Evolutionary conservation across 2,797 vertebrate species (phyloP), one percentile per base, ranked within the genome.

Genomic region (Chloroceryle amazona): DNA sequence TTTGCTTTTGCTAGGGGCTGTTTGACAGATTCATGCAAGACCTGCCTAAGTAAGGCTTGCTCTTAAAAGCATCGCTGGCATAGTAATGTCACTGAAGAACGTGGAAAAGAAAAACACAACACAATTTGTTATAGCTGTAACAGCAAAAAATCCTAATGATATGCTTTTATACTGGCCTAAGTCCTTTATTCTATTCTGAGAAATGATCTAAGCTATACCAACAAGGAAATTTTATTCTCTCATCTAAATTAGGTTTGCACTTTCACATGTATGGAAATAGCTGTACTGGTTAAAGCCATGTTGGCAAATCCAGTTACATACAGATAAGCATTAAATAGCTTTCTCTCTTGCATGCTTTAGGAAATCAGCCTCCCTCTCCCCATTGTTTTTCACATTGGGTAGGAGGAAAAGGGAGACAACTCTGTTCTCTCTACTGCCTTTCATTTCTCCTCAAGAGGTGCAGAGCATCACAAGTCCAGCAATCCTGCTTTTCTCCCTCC

Each of bases 41-140:
- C 66, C 82, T 93, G 87, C 89, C 82, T 63, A 61, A 82, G 85
- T 80, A 86, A 84, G 76, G 78, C 51, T 89, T 73, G 86, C 83
- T 89, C 83, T 89, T 94, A 90, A 95, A 96, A 96, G 94, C 94
- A 93, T 96, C 94, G 66, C 89, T 95, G 92, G 93, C 95, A 96
- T 86, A 84, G 81, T 55, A 87, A 5, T 70, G 92, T 86, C 96
- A 63, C 22, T 39, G 79, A 84, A 88, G 68, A 95, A 54, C 62
- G 47, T 0, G 10, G 67, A 63, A 62, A 90, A 90, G 70, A 67
- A 89, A 85, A 92, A 85, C 78, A 86, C 73, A 89, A 7, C 74
- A 54, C 39, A 5, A 52, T 80, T 73, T 95, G 55, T 95, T 82
- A 82, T 4, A 82, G 60, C 25, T 80, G 15, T 47, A 86, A 47